These are phyloP conservation scores for Melanostoma scalare DNA, from an alignment of 2,888 invertebrate genomes.

Conservation along the genomic window DNA sequence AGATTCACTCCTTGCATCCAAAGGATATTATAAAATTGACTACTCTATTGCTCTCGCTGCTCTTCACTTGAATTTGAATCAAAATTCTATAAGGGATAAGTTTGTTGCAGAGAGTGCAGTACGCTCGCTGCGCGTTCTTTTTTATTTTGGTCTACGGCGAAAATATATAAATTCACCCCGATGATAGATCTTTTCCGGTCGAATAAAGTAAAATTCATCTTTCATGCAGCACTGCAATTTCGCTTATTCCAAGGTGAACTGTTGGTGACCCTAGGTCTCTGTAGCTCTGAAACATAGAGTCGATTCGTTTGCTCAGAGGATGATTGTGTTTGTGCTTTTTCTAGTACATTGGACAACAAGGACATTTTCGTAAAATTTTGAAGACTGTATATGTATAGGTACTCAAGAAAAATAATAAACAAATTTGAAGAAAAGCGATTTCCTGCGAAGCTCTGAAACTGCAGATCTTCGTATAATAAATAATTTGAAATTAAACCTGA, in stretches of 20 bases:
- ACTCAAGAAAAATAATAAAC: too few species aligned
- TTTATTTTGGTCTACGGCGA: not conserved
- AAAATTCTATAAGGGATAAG: conserved; percentile 47
- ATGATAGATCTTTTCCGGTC: conserved; percentile 68
- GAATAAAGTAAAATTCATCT: conserved; percentile 60
- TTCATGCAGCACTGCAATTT: conserved; percentile 64
- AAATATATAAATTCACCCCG: conserved; percentile 47
- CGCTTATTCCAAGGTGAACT: conserved; percentile 55
- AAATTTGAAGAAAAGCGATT: too few species aligned
- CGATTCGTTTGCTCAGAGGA: conserved; percentile 39
- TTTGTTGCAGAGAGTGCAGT: conserved; percentile 26
- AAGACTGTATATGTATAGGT: too few species aligned
- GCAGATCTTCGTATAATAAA: too few species aligned
- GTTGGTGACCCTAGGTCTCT: conserved; percentile 24
- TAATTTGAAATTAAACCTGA: too few species aligned
- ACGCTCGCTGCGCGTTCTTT: conserved; percentile 20
- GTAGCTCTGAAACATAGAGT: conserved; percentile 14
- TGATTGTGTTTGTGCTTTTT: conserved; percentile 16
- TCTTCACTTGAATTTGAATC: conserved; percentile 38
- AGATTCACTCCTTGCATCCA: conserved; percentile 15
- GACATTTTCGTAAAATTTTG: too few species aligned
- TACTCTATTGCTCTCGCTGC: conserved; percentile 38
- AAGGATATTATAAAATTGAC: conserved; percentile 32
- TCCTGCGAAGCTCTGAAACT: too few species aligned
- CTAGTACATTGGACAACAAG: too few species aligned